Evolutionary conservation across 2,888 invertebrate species (phyloP), one percentile per base, ranked within the genome.

Genomic region (Xylota sylvarum): DNA sequence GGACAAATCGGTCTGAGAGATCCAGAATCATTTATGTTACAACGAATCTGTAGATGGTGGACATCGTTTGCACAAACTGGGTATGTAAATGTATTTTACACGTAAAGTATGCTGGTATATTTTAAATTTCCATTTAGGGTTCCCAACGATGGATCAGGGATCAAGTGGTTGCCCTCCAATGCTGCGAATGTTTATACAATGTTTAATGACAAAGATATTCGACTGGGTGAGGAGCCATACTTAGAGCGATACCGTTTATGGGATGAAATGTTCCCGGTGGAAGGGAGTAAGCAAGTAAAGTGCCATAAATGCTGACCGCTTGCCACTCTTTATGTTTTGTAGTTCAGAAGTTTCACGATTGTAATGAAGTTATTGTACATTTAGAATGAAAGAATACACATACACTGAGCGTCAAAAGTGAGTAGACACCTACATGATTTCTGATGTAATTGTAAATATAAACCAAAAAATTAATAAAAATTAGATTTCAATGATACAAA

Each of bases 11-110:
- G 89, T 0, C 46, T 65, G 1, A 88, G 80, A 17, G 90, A 91
- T 19, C 89, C 91, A 0, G 93, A 93, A 89, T 88, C 91, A 19
- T 89, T 91, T 7, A 93, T 92, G 89, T 91, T 94, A 10, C 89
- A 93, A n/a, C 90, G 91, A 2, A 88, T 92, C 58, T 93, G 92
- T 0, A 88, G 89, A 2, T 91, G 93, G 89, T 93, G 92, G 90
- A 85, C 90, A 0, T 90, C 91, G 50, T 94, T 94, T 79, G 92
- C 91, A 6, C 77, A 37, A 43, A 88, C 78, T 10, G 92, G 91
- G 91, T 92, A 87, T 86, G 89, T 10, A 5, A 0, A 9, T 7
- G 1, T 10, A 56, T 6, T 17, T 0, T 3, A 50, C 27, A 4
- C n/a, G n/a, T 23, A 23, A 3, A 23, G 23, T 2, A 1, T 3